Conservation (phyloP, 2,888 invertebrate species). For the Reticulitermes lucifugus region DNA sequence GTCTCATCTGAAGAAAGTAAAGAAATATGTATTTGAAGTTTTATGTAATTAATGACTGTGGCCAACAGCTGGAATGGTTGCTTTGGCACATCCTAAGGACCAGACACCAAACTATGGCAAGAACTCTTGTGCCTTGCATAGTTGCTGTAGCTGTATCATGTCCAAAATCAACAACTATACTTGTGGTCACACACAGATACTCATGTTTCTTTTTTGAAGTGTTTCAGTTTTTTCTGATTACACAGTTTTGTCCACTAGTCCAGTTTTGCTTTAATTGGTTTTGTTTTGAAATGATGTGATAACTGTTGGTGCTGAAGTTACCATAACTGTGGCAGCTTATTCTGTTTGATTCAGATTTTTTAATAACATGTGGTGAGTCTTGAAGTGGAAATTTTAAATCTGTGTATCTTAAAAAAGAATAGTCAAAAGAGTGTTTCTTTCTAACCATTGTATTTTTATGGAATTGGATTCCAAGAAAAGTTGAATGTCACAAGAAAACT, state of each 20-base stretch:
- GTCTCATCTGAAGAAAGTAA: too few relatives aligned
- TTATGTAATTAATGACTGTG: too few relatives aligned
- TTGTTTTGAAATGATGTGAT: neutral
- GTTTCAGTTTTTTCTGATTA: neutral
- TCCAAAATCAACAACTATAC: neutral
- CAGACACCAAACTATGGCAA: too few relatives aligned
- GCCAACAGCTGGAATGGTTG: too few relatives aligned
- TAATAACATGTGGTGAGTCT: neutral
- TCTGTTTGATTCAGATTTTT: neutral
- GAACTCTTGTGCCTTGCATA: neutral
- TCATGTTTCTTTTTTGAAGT: neutral
- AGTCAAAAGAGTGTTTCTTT: neutral
- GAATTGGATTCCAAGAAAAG: neutral
- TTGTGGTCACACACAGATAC: neutral
- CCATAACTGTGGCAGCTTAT: neutral
- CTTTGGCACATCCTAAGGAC: too few relatives aligned
- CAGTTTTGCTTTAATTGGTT: neutral
- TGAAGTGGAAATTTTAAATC: neutral
- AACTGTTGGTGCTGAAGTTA: neutral
- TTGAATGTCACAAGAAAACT: neutral
- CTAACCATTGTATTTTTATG: neutral
- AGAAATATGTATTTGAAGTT: too few relatives aligned
- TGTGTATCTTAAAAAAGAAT: neutral
- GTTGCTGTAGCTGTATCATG: neutral
- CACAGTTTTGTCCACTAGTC: constrained; percentile 4